Evolutionary conservation across 2,888 invertebrate genomes (phyloP).

Genomic region (Andrena dorsata): DNA sequence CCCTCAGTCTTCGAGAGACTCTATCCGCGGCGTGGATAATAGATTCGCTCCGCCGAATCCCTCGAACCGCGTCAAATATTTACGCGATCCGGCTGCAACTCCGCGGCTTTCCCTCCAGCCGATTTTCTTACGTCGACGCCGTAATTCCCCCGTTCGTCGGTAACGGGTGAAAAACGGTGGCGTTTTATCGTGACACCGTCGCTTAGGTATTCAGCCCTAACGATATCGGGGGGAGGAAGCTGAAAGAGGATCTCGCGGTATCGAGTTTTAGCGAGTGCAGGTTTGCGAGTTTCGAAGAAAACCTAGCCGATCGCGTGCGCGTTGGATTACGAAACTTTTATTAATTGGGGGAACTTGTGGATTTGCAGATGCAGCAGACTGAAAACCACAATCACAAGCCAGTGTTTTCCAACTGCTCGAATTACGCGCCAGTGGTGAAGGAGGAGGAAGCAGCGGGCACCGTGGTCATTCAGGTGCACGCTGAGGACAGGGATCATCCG

Average conservation of each 20-base stretch:
- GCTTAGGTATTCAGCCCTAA: slow-evolving; percentile 39
- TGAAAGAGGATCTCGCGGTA: slow-evolving; percentile 10
- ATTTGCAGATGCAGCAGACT: slow-evolving; percentile 67
- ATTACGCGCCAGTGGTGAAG: slow-evolving; percentile 92
- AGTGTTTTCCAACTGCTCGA: slow-evolving; percentile 93
- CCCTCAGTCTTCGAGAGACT: neutral
- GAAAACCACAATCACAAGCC: slow-evolving; percentile 93
- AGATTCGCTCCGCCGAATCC: slow-evolving; percentile 47
- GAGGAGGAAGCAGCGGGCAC: slow-evolving; percentile 92
- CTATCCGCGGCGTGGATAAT: slow-evolving; percentile 48
- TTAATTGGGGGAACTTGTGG: too few species aligned
- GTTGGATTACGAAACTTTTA: neutral
- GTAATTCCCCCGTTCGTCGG: neutral
- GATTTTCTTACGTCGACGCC: neutral
- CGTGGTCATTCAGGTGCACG: slow-evolving; percentile 91
- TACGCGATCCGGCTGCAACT: slow-evolving; percentile 30
- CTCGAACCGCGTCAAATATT: slow-evolving; percentile 53
- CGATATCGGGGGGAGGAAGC: slow-evolving; percentile 22
- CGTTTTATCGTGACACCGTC: slow-evolving; percentile 8
- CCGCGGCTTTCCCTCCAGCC: neutral
- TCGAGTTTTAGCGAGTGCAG: neutral
- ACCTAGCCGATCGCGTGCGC: neutral
- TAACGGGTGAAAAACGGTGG: neutral
- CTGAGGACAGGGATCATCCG: slow-evolving; percentile 90
- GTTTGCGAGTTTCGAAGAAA: neutral